Base-by-base conservation (phyloP, 1,140 invertebrate genomes). In the Ceratina calcarata region DNA sequence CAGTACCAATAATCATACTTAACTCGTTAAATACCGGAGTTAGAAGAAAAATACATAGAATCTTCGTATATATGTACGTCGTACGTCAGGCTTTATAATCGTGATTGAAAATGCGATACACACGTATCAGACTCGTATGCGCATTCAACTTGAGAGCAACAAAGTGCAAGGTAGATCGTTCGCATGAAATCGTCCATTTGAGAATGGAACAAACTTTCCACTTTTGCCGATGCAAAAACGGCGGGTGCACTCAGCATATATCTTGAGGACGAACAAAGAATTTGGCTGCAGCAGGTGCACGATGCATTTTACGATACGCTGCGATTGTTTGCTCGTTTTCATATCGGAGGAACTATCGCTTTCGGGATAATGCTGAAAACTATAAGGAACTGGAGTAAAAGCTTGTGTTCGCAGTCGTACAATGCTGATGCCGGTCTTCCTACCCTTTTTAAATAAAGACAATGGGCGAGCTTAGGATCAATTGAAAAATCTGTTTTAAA, bases 251-350 rank as follows among this genome's bases (percentile, higher is more conserved):
- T 32, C 27, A 32, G 27, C 27, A 32, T 32, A 32, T 24, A 55
- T 74, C 18, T 49, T 18, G n/a, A 16, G 45, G 18, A 53, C 27
- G 55, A 65, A 64, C 61, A 64, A 74, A 74, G 61, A 53, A 83
- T 74, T 80, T 67, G 70, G 64, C 78, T 80, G 62, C 70, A 68
- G 72, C 81, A 83, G 70, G 78, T 83, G 78, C 72, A 75, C 53
- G 15, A 64, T 32, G n/a, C 32, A 27, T 49, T 71, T 71, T 16
- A 49, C 32, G 20, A 10, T 45, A 45, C 12, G 13, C 57, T 1
- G 68, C 32, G 60, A 60, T 60, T 71, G 57, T 49, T 37, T 61
- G 37, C 6, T 16, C 20, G 20, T 71, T 71, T 61, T 60, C 18
- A 32, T 69, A 57, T 18, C 3, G 37, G 32, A 49, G 61, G 57